Evolutionary conservation across 2,888 invertebrate species (phyloP).

Genomic region (Andrena marginata): DNA sequence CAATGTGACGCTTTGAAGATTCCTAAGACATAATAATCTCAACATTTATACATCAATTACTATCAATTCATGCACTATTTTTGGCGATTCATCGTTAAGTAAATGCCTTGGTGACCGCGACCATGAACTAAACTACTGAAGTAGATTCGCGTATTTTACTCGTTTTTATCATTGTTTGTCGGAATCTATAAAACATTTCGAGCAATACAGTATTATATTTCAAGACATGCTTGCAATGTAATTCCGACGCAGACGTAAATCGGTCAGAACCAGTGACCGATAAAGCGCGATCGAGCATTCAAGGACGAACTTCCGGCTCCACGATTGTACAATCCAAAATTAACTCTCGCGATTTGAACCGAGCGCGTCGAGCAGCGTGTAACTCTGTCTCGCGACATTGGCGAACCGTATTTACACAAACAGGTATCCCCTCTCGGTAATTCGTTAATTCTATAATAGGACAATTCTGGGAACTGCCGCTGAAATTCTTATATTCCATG

Average conservation of each 20-base stretch:
- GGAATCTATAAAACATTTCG: neutral
- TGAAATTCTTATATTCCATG: conserved; percentile 31
- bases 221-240: neutral
- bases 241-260: conserved; percentile 25
- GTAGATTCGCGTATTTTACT: neutral
- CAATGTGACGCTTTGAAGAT: no score
- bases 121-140: neutral
- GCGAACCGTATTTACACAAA: conserved; percentile 35
- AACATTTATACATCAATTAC: no score
- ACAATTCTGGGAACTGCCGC: conserved; percentile 27
- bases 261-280: conserved; percentile 33
- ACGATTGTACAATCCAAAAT: conserved; percentile 5
- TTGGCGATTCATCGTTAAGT: no score
- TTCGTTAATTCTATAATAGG: conserved; percentile 13
- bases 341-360: conserved; percentile 13
- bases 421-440: neutral
- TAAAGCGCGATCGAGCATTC: conserved; percentile 39
- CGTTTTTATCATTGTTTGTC: neutral
- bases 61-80: no score
- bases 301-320: conserved; percentile 61
- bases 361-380: neutral
- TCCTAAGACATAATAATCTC: no score
- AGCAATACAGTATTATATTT: neutral
- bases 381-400: conserved; percentile 16
- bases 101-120: neutral